Evolutionary conservation across 2,113 vertebrate genomes (phyloP).

Genomic region (Candoia aspera): DNA sequence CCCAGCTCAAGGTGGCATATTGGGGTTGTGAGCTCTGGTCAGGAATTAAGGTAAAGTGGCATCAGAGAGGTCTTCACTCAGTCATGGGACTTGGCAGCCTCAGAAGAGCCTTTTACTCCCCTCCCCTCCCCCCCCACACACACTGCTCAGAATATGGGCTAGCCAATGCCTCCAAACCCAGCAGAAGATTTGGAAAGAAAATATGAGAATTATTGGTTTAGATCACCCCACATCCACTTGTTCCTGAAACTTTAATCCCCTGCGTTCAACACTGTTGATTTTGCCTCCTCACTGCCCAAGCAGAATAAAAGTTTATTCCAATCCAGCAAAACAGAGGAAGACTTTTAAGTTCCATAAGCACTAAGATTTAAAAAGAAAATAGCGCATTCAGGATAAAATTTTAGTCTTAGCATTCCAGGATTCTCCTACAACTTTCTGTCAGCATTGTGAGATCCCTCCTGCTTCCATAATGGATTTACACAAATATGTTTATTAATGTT

Average conservation of each 20-base stretch:
- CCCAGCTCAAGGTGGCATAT: background rate
- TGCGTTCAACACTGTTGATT: background rate
- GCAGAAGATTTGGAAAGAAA: background rate
- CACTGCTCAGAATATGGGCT: background rate
- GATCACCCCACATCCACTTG: background rate
- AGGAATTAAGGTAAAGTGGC: background rate
- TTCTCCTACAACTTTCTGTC: background rate
- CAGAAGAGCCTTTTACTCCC: background rate
- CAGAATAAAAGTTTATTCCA: background rate
- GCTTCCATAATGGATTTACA: background rate
- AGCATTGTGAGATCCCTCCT: background rate
- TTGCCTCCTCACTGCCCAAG: background rate
- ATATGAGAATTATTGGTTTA: background rate
- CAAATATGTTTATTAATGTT: background rate
- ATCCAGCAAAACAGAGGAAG: background rate
- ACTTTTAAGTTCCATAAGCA: background rate
- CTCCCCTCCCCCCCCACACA: background rate
- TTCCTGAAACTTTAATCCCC: background rate
- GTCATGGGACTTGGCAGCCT: background rate
- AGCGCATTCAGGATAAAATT: background rate
- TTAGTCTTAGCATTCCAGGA: background rate
- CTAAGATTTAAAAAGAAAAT: background rate
- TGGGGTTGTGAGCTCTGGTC: background rate
- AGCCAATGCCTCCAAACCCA: background rate
- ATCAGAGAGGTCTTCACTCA: background rate